phyloP scores from a whole-genome alignment of 1,140 invertebrate species.

The Drosophila erecta region DNA sequence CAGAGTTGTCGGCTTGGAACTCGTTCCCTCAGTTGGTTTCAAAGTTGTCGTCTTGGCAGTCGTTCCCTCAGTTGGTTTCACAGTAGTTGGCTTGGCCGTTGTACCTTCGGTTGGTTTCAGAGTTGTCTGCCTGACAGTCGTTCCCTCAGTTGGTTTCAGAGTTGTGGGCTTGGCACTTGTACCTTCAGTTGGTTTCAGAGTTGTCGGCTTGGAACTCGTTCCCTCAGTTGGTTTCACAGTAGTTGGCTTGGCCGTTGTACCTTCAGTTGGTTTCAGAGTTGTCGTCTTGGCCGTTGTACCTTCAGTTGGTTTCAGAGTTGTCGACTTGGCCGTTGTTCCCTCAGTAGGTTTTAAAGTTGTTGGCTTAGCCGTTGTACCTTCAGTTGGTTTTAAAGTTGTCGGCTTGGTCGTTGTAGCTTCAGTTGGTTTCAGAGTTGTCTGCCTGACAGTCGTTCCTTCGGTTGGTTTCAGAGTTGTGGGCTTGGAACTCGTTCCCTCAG shows the following conservation, averaged over 20 bases:
- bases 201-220: background rate
- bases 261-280: background rate
- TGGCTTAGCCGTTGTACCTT: background rate
- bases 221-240: slow-evolving; percentile 4
- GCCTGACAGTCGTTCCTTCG: too few species aligned
- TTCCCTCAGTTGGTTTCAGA: background rate
- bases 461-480: slow-evolving; percentile 1
- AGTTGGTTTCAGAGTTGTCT: slow-evolving; percentile 6
- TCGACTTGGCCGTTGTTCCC: background rate
- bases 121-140: slow-evolving; percentile 2
- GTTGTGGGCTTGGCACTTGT: background rate
- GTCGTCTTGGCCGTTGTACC: background rate
- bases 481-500: background rate
- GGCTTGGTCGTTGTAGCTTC: slow-evolving; percentile 1
- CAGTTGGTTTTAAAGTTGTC: background rate
- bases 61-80: background rate
- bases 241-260: slow-evolving; percentile 8
- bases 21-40: background rate
- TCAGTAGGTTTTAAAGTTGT: slow-evolving; percentile 11
- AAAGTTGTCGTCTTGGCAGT: slow-evolving; percentile 6
- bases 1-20: background rate
- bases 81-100: background rate
- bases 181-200: background rate
- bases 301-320: background rate
- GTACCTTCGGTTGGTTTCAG: background rate